These are phyloP conservation scores for Musca domestica DNA, from an alignment of 1,140 invertebrate species.

Conservation along the genomic window DNA sequence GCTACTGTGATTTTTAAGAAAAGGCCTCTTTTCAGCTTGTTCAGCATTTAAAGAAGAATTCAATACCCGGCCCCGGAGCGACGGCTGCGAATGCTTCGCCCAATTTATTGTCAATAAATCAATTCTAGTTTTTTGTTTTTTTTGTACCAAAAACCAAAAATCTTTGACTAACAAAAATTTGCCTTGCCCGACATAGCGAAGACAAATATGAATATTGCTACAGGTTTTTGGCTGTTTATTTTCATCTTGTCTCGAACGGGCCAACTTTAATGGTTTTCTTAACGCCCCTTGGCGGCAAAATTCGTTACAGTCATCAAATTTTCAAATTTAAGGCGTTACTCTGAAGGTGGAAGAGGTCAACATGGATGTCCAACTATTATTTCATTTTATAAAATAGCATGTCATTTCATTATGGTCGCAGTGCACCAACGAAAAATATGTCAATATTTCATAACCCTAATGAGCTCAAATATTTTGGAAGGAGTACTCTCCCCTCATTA, in stretches of 20 bases:
- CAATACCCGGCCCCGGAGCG: no score
- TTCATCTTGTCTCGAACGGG: background rate
- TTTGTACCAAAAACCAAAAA: background rate
- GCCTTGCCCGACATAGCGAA: no score
- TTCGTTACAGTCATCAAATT: conserved; percentile 12
- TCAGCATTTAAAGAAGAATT: background rate
- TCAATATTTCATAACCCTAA: conserved; percentile 11
- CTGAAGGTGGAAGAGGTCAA: background rate
- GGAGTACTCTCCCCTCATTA: background rate
- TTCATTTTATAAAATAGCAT: background rate
- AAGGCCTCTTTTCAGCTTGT: background rate
- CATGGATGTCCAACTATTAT: background rate
- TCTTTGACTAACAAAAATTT: background rate
- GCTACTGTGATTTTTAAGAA: conserved; percentile 8
- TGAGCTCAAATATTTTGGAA: background rate
- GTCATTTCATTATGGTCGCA: background rate
- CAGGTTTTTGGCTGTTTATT: background rate
- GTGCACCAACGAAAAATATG: no score
- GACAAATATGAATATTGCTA: no score
- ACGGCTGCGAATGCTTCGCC: no score
- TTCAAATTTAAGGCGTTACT: background rate
- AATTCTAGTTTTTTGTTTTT: conserved; percentile 6
- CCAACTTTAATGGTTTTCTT: conserved; percentile 5
- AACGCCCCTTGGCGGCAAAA: conserved; percentile 20
- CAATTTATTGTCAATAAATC: conserved; percentile 19